Evolutionary conservation across 2,113 vertebrate species (phyloP), one percentile per base, ranked within the genome.

Genomic region (Rhabdornis inornatus): DNA sequence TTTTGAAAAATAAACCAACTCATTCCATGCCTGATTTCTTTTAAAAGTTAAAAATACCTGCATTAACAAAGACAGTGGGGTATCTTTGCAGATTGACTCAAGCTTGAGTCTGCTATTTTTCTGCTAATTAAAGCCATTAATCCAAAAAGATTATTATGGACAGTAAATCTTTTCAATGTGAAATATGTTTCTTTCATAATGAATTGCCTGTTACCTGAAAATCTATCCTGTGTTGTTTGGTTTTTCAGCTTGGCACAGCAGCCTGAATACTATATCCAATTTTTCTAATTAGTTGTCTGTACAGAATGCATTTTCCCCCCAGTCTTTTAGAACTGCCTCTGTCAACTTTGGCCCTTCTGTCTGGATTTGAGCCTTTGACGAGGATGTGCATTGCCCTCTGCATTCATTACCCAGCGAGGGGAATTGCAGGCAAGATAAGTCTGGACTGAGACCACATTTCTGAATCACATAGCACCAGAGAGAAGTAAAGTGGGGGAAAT

Each of bases 81-180:
- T 83, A 86, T 77, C 47, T 86, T 77, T 86, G 24, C 40, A 75
- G 57, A 89, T 49, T 37, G 35, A 78, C 83, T 91, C 42, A 81
- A 50, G n/a, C 55, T 88, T 70, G 24, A 72, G 85, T 71, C 47
- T 78, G 39, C 22, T 94, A 45, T 80, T 95, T 87, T 94, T 84
- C 93, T 79, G 31, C 39, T 97, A 81, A 94, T 94, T 90, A 93
- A 96, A 93, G 7, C 40, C 57, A 92, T 95, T 93, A 82, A 92
- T 95, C 40, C 49, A 45, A 53, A 95, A 93, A 71, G 1, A 71
- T 83, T 70, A 64, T 78, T 78, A 66, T 27, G 39, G 69, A 81
- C 49, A 82, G 60, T 61, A 95, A 90, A 94, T 93, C 69, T 90
- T 94, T 96, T 31, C 60, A 52, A 49, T 7, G 16, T 8, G 47